Evolutionary conservation across 2,113 vertebrate genomes (phyloP), one percentile per base, ranked within the genome.

Genomic region (Nyctibius bracteatus): DNA sequence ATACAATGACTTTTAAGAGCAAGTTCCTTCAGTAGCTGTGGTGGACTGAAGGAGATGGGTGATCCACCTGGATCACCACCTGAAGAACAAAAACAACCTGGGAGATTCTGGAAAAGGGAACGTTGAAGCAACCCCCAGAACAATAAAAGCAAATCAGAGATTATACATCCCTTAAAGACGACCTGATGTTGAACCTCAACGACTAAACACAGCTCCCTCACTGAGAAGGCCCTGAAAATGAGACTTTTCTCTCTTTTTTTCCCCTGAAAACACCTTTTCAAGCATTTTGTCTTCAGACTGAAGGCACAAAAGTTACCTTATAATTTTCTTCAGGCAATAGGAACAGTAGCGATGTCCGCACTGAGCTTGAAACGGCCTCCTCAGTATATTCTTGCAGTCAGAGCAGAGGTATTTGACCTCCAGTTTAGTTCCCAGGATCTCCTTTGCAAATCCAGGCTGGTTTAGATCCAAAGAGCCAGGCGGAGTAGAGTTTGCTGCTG

Each of bases 361-460:
- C 97, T 99, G 99, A 1, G 99, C 99, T 97, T 99, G 99, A 88
- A 99, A 98, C 0, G 99, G 99, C 82, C 98, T 98, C 94, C 99
- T 98, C 73, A 99, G 80, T 33, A 99, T 98, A 88, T 98, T 98
- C 95, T 94, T 98, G 93, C 99, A 99, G 44, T 99, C 98, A 0
- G 99, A 99, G 88, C 99, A 99, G 96, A 99, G 98, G 97, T 99
- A 99, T 87, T 99, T 99, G 94, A 98, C 98, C 92, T 99, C 99
- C 78, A 99, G 97, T 80, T 98, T 98, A 37, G 99, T 98, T 15
- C 98, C 99, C 80, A 99, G 98, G 57, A 99, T 98, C 70, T 97
- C 98, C 96, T 97, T 98, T 10, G 99, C 98, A 88, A 99, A 99
- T 41, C 99, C 99, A 3, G 98, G 98, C 91, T 98, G 98, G 81